Percentiles rank a stretch among this genome's conserved stretches.
These are phyloP conservation scores for Unio pictorum DNA, from an alignment of 2,888 invertebrate species.

Conservation along the genomic window DNA sequence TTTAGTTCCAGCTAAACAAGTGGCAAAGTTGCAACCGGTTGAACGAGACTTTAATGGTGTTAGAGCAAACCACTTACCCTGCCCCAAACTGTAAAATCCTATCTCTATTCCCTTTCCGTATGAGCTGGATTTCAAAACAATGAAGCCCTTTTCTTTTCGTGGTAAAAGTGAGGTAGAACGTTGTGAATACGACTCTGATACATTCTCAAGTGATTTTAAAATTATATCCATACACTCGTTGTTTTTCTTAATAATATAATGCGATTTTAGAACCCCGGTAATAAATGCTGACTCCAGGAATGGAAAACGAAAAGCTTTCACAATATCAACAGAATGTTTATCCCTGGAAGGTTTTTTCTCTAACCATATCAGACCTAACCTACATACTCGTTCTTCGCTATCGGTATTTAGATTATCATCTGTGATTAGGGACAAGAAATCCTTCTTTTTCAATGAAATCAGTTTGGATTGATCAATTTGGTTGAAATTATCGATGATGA, in stretches of 20 bases:
- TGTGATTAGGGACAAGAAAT: conserved; percentile 11
- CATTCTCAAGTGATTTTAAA: conserved; percentile 11
- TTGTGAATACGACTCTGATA: not conserved
- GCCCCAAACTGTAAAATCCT: conserved; percentile 45
- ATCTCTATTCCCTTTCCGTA: conserved; percentile 33
- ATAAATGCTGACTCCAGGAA: conserved; percentile 13
- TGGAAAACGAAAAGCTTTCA: conserved; percentile 18
- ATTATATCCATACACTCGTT: conserved; percentile 9
- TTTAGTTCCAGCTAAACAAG: conserved; percentile 39
- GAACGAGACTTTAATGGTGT: conserved; percentile 31
- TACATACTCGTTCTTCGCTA: conserved; percentile 85
- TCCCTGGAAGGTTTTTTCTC: conserved; percentile 9
- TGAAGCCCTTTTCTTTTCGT: conserved; percentile 34
- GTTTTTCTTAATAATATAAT: conserved; percentile 9
- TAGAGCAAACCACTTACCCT: conserved; percentile 44
- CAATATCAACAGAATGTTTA: conserved; percentile 8
- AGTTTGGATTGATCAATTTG: conserved; percentile 22
- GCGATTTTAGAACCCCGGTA: conserved; percentile 6
- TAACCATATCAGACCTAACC: conserved; percentile 81
- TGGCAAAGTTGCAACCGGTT: conserved; percentile 43
- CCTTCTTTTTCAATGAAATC: conserved; percentile 7
- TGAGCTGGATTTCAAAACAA: conserved; percentile 31
- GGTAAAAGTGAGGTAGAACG: conserved; percentile 1
- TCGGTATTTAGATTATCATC: conserved; percentile 88
- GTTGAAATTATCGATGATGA: conserved; percentile 75